phyloP scores from a whole-genome alignment of 2,888 invertebrate species.

The Dicranocentrus wangi region DNA sequence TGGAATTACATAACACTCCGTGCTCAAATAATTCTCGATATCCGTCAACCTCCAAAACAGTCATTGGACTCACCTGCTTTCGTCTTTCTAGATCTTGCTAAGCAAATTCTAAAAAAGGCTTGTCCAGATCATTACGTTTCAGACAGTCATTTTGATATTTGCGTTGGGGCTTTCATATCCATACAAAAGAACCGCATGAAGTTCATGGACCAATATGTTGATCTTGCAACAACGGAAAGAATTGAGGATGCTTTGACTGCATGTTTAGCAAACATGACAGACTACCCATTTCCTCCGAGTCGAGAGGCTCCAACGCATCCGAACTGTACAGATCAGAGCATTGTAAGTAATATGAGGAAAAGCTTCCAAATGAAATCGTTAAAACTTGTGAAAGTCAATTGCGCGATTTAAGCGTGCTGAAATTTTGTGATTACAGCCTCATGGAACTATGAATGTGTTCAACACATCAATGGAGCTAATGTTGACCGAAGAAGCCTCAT shows the following conservation, averaged over 20 bases:
- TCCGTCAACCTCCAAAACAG: conserved; percentile 13
- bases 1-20: conserved; percentile 59
- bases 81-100: conserved; percentile 48
- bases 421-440: conserved; percentile 31
- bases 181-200: conserved; percentile 44
- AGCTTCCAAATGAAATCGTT: too few species aligned
- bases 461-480: conserved; percentile 32
- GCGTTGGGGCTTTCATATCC: conserved; percentile 39
- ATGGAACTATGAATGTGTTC: conserved; percentile 40
- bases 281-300: conserved; percentile 52
- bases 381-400: too few species aligned
- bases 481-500: conserved; percentile 3
- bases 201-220: conserved; percentile 38
- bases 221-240: conserved; percentile 37
- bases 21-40: conserved; percentile 42
- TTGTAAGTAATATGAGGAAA: too few species aligned
- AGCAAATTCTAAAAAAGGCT: conserved; percentile 54
- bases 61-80: conserved; percentile 36
- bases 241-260: conserved; percentile 50
- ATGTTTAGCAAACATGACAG: conserved; percentile 38
- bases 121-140: conserved; percentile 65
- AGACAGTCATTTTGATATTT: conserved; percentile 58
- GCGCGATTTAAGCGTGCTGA: too few species aligned
- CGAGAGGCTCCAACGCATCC: too few species aligned
- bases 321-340: too few species aligned